These are phyloP conservation scores for Malurus alboscapulatus DNA, from an alignment of 2,113 vertebrate genomes.

Conservation along the genomic window DNA sequence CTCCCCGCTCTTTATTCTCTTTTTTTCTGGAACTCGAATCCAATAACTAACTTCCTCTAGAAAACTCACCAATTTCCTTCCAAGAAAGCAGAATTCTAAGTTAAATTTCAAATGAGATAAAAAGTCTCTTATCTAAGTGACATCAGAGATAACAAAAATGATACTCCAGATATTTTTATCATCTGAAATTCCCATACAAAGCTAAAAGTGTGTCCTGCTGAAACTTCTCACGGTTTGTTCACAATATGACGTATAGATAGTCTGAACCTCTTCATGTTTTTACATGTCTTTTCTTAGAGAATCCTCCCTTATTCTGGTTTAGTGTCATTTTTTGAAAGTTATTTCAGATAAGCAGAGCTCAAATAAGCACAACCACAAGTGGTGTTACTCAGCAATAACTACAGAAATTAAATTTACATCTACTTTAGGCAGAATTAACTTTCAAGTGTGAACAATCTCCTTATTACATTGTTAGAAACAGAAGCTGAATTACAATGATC, in stretches of 20 bases:
- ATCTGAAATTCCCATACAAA: neutral
- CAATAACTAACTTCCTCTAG: neutral
- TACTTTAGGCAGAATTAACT: slow-evolving; percentile 9
- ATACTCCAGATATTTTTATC: neutral
- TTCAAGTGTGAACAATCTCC: neutral
- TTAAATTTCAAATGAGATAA: neutral
- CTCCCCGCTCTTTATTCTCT: neutral
- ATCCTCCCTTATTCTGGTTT: neutral
- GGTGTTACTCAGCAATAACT: neutral
- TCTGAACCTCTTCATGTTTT: neutral
- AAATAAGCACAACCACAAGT: neutral
- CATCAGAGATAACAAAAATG: neutral
- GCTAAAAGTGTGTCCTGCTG: neutral
- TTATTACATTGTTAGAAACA: neutral
- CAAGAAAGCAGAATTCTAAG: neutral
- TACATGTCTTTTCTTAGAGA: neutral
- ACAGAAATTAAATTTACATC: slow-evolving; percentile 27
- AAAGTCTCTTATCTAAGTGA: neutral
- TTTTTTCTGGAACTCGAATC: neutral
- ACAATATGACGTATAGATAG: neutral
- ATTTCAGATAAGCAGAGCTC: neutral
- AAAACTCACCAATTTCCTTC: neutral
- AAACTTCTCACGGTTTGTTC: neutral
- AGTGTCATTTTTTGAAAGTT: neutral
- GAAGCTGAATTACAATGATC: neutral